phyloP scores from a whole-genome alignment of 1,140 invertebrate species.

The Rhizoglyphus robini region DNA sequence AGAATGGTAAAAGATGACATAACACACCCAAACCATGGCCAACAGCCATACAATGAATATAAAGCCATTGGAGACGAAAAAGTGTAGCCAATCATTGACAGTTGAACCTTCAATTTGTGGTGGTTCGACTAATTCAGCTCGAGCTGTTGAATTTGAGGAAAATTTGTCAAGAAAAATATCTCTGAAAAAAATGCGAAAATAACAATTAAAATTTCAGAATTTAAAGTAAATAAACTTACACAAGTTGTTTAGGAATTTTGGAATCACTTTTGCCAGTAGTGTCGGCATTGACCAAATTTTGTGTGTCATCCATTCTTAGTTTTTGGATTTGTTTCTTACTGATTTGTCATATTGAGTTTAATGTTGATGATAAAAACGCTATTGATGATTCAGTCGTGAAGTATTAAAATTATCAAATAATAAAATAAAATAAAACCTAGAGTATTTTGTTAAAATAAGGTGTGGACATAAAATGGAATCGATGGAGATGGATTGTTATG shows the following conservation, averaged over 20 bases:
- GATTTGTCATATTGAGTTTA: too few species aligned
- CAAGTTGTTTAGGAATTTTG: neutral
- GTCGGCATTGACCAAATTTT: too few species aligned
- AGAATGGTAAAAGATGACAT: conserved; percentile 90
- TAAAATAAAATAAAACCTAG: too few species aligned
- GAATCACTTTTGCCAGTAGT: neutral
- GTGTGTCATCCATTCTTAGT: too few species aligned
- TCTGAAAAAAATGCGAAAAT: neutral
- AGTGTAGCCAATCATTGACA: conserved; percentile 7
- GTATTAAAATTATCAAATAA: too few species aligned
- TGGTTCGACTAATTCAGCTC: conserved; percentile 9
- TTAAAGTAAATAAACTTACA: neutral
- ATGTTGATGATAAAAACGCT: too few species aligned
- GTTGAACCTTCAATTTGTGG: conserved; percentile 9
- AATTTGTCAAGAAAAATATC: neutral
- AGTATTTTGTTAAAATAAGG: too few species aligned
- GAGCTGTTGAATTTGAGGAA: neutral
- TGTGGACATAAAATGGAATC: too few species aligned
- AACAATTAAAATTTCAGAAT: neutral
- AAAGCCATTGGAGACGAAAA: conserved; percentile 8
- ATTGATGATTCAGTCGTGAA: too few species aligned
- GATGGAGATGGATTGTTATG: too few species aligned
- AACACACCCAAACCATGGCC: conserved; percentile 71
- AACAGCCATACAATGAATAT: conserved; percentile 15
- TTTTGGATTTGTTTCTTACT: too few species aligned